Percentiles rank a stretch among this genome's conserved stretches.
These are phyloP conservation scores for Lasioglossum baleicum DNA, from an alignment of 1,140 invertebrate species.

Conservation along the genomic window DNA sequence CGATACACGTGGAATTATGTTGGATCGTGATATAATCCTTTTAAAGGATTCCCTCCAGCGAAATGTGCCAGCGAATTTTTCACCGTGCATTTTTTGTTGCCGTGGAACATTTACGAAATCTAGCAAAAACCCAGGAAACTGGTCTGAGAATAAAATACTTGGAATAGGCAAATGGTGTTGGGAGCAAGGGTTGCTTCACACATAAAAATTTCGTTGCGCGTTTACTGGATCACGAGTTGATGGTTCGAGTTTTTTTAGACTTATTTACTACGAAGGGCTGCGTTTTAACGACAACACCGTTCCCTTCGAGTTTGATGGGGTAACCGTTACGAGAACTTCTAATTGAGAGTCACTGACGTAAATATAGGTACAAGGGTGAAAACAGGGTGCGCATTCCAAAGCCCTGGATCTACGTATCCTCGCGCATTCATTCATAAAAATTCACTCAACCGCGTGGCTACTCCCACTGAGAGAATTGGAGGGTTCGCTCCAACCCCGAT, in stretches of 20 bases:
- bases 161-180: no score
- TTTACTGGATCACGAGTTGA: constrained; percentile 15
- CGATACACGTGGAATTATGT: constrained; percentile 27
- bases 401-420: constrained; percentile 64
- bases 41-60: background rate
- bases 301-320: constrained; percentile 28
- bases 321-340: constrained; percentile 48
- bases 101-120: no score
- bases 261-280: constrained; percentile 28
- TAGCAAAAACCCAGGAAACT: no score
- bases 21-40: background rate
- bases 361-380: constrained; percentile 62
- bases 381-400: constrained; percentile 64
- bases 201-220: background rate
- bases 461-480: constrained; percentile 64
- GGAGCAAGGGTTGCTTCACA: background rate
- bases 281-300: constrained; percentile 29
- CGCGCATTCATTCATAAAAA: constrained; percentile 69
- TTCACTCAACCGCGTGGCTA: constrained; percentile 63
- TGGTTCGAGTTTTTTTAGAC: constrained; percentile 37
- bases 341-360: constrained; percentile 64
- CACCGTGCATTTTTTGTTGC: no score
- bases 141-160: no score
- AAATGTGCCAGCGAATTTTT: no score
- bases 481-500: constrained; percentile 60